Conservation (phyloP, 2,888 invertebrate species). For the Hirtodrosophila trivittata region DNA sequence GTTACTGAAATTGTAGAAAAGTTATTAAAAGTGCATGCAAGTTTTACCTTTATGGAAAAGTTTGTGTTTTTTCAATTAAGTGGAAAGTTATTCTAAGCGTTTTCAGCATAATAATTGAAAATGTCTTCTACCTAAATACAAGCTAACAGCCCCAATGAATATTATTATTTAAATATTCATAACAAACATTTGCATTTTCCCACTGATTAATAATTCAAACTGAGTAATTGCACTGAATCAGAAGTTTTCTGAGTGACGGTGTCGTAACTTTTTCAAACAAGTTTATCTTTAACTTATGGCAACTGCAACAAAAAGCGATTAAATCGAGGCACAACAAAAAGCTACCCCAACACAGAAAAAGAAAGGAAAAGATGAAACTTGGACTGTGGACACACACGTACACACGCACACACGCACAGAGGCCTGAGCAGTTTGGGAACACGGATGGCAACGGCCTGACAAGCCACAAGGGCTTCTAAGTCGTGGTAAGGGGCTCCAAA, state of each 20-base stretch:
- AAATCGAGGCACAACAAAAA: constrained; percentile 26
- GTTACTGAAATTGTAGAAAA: background rate
- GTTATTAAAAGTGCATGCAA: background rate
- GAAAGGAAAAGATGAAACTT: constrained; percentile 9
- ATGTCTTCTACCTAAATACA: background rate
- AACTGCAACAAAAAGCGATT: constrained; percentile 57
- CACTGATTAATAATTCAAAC: constrained; percentile 27
- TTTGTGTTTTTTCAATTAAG: background rate
- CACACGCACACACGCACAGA: constrained; percentile 9
- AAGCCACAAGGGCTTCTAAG: constrained; percentile 55
- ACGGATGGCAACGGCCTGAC: constrained; percentile 62
- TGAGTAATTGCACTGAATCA: constrained; percentile 56
- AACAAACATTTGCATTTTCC: constrained; percentile 21
- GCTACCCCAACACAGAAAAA: constrained; percentile 13
- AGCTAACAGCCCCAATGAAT: background rate
- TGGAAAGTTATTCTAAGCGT: no score
- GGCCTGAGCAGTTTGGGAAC: constrained; percentile 30
- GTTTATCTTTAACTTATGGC: constrained; percentile 53
- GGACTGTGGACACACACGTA: constrained; percentile 7
- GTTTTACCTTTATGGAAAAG: background rate
- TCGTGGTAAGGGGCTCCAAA: constrained; percentile 32
- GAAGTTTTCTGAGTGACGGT: constrained; percentile 25
- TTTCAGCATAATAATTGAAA: no score
- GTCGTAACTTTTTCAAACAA: constrained; percentile 54
- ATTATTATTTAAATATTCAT: constrained; percentile 15